A percentile compares a stretch with the other conserved stretches of the same genome.
Evolutionary conservation across 2,888 invertebrate species (phyloP).

Genomic region (Thelaira solivaga): DNA sequence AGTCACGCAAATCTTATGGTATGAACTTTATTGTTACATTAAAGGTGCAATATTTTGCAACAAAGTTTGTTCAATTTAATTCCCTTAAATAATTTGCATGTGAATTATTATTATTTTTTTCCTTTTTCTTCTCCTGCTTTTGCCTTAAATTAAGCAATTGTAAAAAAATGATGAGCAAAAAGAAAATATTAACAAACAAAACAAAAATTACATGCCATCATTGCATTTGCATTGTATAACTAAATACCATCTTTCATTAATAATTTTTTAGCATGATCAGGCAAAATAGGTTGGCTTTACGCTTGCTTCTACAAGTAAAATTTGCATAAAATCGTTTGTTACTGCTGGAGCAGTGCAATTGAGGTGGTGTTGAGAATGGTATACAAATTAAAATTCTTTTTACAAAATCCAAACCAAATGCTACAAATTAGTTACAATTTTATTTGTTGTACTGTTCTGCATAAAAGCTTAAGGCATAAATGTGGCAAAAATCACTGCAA

Average conservation of each 20-base stretch:
- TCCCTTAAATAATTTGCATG: background rate
- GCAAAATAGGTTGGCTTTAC: background rate
- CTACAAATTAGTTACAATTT: constrained; percentile 27
- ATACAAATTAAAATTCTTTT: constrained; percentile 22
- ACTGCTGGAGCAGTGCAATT: constrained; percentile 1
- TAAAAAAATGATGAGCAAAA: constrained; percentile 16
- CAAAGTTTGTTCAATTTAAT: background rate
- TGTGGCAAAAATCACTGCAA: constrained; percentile 31
- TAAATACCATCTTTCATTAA: background rate
- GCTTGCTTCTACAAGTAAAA: background rate
- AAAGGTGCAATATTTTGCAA: no score
- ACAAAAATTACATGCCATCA: no score
- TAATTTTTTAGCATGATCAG: constrained; percentile 23
- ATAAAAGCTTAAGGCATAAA: background rate
- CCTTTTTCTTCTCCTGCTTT: no score
- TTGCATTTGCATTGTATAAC: no score
- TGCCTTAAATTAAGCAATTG: constrained; percentile 40
- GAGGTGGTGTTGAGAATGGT: constrained; percentile 2
- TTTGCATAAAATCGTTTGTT: constrained; percentile 40
- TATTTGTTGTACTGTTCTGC: background rate
- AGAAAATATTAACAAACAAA: background rate
- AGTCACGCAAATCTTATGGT: no score
- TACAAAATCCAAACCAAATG: constrained; percentile 18
- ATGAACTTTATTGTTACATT: no score
- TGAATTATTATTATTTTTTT: no score